Conservation (phyloP, 2,888 invertebrate genomes). For the Ectemnius cavifrons region DNA sequence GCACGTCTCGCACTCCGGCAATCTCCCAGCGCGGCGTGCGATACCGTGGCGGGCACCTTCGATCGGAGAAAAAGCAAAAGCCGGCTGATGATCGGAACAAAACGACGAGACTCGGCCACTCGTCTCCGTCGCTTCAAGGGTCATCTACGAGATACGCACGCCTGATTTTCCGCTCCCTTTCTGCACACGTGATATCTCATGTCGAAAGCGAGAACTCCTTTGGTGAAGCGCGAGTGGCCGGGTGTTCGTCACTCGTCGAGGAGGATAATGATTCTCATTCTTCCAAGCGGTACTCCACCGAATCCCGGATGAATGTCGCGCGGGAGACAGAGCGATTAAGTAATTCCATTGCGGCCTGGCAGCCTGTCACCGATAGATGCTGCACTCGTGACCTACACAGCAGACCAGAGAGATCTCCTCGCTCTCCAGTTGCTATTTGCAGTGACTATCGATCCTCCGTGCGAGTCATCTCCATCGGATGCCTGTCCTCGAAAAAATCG, state of each 20-base stretch:
- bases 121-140: too few relatives aligned
- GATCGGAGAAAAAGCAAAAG: not conserved
- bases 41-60: not conserved
- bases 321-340: slow-evolving; percentile 10
- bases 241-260: not conserved
- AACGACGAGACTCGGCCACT: not conserved
- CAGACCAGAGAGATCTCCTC: too few relatives aligned
- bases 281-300: not conserved
- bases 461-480: not conserved
- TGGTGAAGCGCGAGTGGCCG: not conserved
- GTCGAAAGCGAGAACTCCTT: not conserved
- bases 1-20: not conserved
- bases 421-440: slow-evolving; percentile 1
- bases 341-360: not conserved
- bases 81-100: not conserved
- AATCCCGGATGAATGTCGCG: slow-evolving; percentile 4
- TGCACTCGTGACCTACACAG: slow-evolving; percentile 11
- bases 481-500: not conserved
- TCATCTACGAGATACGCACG: too few relatives aligned
- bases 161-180: too few relatives aligned
- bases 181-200: not conserved
- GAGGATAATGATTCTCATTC: not conserved
- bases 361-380: not conserved
- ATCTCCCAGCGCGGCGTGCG: not conserved
- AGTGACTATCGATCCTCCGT: slow-evolving; percentile 1